Evolutionary conservation across 2,888 invertebrate species (phyloP), one percentile per base, ranked within the genome.

Genomic region (Netelia fuscicornis): DNA sequence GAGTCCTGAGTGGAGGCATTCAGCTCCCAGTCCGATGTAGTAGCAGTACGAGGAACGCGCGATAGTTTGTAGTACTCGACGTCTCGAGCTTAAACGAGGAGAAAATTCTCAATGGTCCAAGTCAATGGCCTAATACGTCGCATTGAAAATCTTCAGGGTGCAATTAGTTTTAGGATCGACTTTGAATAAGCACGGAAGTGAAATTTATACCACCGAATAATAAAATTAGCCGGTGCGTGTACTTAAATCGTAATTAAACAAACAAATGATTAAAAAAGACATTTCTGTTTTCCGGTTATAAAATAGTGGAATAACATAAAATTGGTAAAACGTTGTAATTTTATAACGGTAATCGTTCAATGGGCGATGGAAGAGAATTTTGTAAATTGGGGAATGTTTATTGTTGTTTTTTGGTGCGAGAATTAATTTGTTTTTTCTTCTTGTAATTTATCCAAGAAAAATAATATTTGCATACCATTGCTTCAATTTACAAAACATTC

Each of bases 1-100:
- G 79, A 25, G 75, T 86, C 54, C 70, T 84, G 83, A 86, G 84
- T 86, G 67, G 72, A 84, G 58, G 77, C 84, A 86, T 86, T 87
- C 78, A 78, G 81, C 77, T 76, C 68, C 20, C 76, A 79, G 85
- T 83, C 77, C 64, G 79, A 83, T 77, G 72, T 74, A 67, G 84
- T 68, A 56, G 37, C 67, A 60, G 77, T 77, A 68, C 77, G 68
- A 62, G 70, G 37, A 62, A 48, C 77, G 79, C 64, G 52, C 68
- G 76, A 67, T 71, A 62, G 67, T 58, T 70, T 64, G 82, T 64
- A 67, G 74, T 70, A 56, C 77, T 81, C 62, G 64, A 48, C 48
- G 65, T 37, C 56, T 71, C 75, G 56, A 75, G 64, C 56, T 75
- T 70, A 62, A 81, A 70, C 79, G 44, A 68, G 64, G 11, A 56